phyloP scores from a whole-genome alignment of 2,888 invertebrate species.

The Anthrax anthrax region DNA sequence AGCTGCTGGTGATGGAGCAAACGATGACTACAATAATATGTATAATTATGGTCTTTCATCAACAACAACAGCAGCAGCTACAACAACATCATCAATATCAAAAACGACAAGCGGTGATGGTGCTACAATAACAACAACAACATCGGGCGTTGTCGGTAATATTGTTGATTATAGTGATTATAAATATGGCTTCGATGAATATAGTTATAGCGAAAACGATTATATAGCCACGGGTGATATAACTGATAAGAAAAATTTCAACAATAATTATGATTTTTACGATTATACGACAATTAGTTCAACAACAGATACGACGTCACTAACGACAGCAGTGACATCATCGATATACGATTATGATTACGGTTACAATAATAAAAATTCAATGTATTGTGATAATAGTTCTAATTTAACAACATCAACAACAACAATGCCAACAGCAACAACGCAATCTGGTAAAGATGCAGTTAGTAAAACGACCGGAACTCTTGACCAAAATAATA shows the following conservation, averaged over 20 bases:
- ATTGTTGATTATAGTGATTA: conserved; percentile 19
- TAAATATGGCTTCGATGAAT: conserved; percentile 19
- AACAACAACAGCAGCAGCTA: not conserved
- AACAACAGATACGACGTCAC: conserved; percentile 4
- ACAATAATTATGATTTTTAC: conserved; percentile 22
- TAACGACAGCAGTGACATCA: conserved; percentile 9
- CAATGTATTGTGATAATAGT: conserved; percentile 13
- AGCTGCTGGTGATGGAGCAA: not conserved
- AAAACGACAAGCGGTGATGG: conserved; percentile 6
- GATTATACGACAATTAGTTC: conserved; percentile 6
- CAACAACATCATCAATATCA: not conserved
- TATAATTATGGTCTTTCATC: not conserved
- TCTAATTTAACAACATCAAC: conserved; percentile 6
- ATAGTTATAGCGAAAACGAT: conserved; percentile 20
- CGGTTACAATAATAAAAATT: conserved; percentile 9
- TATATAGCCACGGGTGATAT: conserved; percentile 20
- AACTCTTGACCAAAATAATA: conserved; percentile 1
- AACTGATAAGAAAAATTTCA: conserved; percentile 16
- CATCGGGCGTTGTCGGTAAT: conserved; percentile 10
- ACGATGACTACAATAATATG: not conserved
- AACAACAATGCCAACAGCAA: not conserved
- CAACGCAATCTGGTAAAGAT: conserved; percentile 7
- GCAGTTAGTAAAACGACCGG: not conserved
- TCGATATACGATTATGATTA: conserved; percentile 8
- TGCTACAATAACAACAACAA: conserved; percentile 4